Conservation (phyloP, 92 coral and sea anemone genomes). For the Bergia puertoricense region DNA sequence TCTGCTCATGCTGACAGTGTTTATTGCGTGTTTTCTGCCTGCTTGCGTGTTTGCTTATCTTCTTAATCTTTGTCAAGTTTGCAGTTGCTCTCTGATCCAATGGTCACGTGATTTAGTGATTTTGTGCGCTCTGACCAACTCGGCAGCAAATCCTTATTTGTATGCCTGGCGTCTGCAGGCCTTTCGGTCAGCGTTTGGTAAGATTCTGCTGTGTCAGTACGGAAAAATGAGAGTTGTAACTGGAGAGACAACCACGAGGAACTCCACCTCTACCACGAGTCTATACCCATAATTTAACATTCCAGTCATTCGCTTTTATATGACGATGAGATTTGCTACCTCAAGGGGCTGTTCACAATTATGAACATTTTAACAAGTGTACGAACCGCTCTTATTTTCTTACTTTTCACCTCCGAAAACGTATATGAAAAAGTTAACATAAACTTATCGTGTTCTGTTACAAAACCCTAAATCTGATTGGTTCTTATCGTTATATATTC, state of each 20-base stretch:
- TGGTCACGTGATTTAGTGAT: constrained; percentile 67
- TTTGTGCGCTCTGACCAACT: constrained; percentile 56
- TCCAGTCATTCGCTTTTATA: no score
- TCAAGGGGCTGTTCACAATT: no score
- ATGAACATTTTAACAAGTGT: no score
- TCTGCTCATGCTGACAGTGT: constrained; percentile 56
- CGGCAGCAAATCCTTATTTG: constrained; percentile 65
- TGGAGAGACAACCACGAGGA: constrained; percentile 1
- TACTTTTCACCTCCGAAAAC: no score
- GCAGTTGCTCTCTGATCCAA: constrained; percentile 61
- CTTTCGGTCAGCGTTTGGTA: constrained; percentile 62
- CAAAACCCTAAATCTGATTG: no score
- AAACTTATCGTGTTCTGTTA: no score
- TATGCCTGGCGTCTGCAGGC: constrained; percentile 66
- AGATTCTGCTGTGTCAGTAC: constrained; percentile 58
- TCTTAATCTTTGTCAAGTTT: constrained; percentile 62
- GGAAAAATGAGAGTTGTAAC: constrained; percentile 21
- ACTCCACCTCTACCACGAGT: neutral
- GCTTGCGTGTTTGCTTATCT: constrained; percentile 55
- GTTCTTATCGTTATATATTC: no score
- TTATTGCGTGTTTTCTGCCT: constrained; percentile 61
- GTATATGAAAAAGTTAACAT: no score
- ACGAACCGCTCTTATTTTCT: no score
- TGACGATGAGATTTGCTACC: no score
- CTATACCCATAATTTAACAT: no score